These are phyloP conservation scores for Orchesellides sinensis DNA, from an alignment of 2,888 invertebrate species.

Conservation along the genomic window DNA sequence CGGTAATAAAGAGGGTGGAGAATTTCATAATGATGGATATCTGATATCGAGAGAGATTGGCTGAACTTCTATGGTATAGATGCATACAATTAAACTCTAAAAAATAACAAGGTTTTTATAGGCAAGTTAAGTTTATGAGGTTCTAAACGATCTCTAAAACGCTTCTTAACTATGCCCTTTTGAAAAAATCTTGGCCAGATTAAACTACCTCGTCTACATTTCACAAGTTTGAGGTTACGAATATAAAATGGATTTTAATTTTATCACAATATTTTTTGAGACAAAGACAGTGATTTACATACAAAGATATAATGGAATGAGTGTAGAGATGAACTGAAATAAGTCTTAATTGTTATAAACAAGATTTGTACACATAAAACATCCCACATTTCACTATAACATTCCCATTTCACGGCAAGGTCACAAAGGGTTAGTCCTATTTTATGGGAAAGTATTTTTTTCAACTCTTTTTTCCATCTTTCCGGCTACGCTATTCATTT, in stretches of 20 bases:
- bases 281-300: conserved; percentile 8
- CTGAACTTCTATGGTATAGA: no score
- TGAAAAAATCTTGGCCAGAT: no score
- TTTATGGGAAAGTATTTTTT: conserved; percentile 65
- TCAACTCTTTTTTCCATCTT: conserved; percentile 29
- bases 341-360: neutral
- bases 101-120: no score
- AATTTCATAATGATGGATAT: conserved; percentile 36
- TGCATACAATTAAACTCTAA: no score
- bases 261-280: neutral
- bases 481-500: conserved; percentile 48
- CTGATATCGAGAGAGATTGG: conserved; percentile 26
- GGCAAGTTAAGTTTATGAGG: neutral
- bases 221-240: neutral
- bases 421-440: conserved; percentile 62
- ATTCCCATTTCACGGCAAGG: conserved; percentile 44
- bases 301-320: neutral
- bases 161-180: no score
- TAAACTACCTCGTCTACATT: neutral
- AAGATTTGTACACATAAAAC: no score
- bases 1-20: conserved; percentile 62
- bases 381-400: no score
- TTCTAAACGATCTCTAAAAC: neutral
- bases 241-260: neutral
- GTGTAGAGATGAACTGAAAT: neutral